Conservation (phyloP, 2,797 vertebrate genomes). For the Hylomyscus alleni region DNA sequence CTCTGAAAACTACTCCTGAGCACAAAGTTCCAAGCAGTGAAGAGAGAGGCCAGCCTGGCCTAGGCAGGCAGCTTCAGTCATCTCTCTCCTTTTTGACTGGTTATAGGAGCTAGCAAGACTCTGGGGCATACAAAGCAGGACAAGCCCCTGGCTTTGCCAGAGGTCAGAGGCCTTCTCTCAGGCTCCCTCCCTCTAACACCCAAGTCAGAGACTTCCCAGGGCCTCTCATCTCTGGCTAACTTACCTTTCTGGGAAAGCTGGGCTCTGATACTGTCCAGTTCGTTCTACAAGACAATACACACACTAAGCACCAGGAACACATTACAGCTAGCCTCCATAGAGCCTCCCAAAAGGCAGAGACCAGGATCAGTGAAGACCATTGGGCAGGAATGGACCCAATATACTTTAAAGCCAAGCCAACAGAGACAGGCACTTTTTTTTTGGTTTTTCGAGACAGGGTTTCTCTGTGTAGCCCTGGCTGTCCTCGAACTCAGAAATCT, state of each 20-base stretch:
- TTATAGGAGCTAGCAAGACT: slow-evolving; percentile 1
- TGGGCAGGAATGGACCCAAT: background rate
- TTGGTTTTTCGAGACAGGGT: no score
- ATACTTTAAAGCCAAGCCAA: background rate
- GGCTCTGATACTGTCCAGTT: slow-evolving; percentile 92
- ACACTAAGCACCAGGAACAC: slow-evolving; percentile 31
- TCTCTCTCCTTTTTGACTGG: slow-evolving; percentile 31
- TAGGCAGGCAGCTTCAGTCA: background rate
- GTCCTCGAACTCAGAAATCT: no score
- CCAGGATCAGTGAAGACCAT: background rate
- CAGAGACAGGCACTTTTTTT: background rate
- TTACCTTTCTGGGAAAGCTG: slow-evolving; percentile 94
- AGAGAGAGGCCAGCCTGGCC: background rate
- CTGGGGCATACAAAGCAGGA: background rate
- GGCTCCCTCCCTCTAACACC: background rate
- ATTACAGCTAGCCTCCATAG: background rate
- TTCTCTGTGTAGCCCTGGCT: no score
- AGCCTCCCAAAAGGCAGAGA: background rate
- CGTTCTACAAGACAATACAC: slow-evolving; percentile 92
- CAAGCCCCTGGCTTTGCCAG: background rate
- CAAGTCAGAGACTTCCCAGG: background rate
- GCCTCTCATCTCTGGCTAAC: slow-evolving; percentile 69
- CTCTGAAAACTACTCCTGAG: background rate
- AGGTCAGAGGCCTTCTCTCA: background rate
- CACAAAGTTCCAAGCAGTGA: background rate